Percentiles rank a stretch among this genome's conserved stretches.
phyloP scores from a whole-genome alignment of 1,140 invertebrate genomes.

The Zophobas atratus region DNA sequence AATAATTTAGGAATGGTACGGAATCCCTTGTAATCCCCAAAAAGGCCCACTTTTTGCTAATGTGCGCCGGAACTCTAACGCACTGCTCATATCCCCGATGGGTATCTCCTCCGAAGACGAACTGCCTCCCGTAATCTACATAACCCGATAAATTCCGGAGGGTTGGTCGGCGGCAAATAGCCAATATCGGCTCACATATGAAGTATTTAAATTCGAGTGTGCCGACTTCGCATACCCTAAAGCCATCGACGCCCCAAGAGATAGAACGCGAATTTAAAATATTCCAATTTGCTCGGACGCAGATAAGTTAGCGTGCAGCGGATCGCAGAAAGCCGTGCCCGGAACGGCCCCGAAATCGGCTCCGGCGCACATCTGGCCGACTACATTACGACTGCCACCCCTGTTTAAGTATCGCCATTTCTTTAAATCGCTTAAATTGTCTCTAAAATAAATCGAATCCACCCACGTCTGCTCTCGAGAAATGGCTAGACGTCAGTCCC shows the following conservation, averaged over 20 bases:
- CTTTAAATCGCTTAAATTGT: slow-evolving; percentile 65
- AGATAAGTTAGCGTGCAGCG: slow-evolving; percentile 57
- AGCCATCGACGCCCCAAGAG: slow-evolving; percentile 55
- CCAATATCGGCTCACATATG: slow-evolving; percentile 48
- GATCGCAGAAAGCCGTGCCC: background rate
- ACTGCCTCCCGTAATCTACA: background rate
- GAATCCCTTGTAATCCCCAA: too few species aligned
- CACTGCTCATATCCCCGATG: background rate
- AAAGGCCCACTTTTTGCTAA: too few species aligned
- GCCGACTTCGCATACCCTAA: slow-evolving; percentile 49
- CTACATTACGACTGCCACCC: slow-evolving; percentile 54
- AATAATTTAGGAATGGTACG: too few species aligned
- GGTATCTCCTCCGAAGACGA: background rate
- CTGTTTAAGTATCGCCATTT: slow-evolving; percentile 60
- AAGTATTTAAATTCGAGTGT: slow-evolving; percentile 54
- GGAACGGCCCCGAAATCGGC: background rate
- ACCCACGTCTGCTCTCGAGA: slow-evolving; percentile 33
- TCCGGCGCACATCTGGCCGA: slow-evolving; percentile 25
- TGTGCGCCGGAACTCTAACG: too few species aligned
- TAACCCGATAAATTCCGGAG: slow-evolving; percentile 27
- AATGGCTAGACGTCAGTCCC: slow-evolving; percentile 34
- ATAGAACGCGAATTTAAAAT: slow-evolving; percentile 60
- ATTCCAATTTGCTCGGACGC: slow-evolving; percentile 61
- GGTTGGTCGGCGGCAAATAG: slow-evolving; percentile 30
- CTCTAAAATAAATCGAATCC: slow-evolving; percentile 63